These are phyloP conservation scores for Phoenicopterus ruber DNA, from an alignment of 2,113 vertebrate genomes.

Conservation along the genomic window DNA sequence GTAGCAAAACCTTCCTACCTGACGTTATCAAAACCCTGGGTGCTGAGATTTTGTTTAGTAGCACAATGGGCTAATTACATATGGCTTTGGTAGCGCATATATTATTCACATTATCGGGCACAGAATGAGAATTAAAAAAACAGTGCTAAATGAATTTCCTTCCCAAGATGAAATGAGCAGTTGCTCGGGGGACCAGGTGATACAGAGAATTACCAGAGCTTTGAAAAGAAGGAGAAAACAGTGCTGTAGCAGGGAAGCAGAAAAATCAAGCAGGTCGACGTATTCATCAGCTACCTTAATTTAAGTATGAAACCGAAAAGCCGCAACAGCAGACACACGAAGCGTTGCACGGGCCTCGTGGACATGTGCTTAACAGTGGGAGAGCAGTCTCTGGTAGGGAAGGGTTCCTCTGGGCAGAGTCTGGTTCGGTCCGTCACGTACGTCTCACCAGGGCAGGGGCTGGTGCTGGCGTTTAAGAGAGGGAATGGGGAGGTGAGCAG, in stretches of 20 bases:
- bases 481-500: background rate
- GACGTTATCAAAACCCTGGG: background rate
- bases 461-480: background rate
- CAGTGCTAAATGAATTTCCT: background rate
- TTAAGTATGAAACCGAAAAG: background rate
- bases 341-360: accelerated
- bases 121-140: background rate
- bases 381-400: background rate
- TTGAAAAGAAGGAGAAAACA: background rate
- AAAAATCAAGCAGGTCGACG: background rate
- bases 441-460: background rate
- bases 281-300: background rate
- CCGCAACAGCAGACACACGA: background rate
- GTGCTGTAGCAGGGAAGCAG: background rate
- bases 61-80: background rate
- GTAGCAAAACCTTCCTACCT: background rate
- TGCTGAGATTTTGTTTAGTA: background rate
- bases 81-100: background rate
- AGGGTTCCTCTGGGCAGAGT: background rate
- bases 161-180: background rate
- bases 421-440: background rate
- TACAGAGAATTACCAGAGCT: background rate
- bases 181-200: background rate
- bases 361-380: accelerated
- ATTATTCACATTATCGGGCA: background rate